phyloP scores from a whole-genome alignment of 2,888 invertebrate species.

The Heteromyza rotundicornis region DNA sequence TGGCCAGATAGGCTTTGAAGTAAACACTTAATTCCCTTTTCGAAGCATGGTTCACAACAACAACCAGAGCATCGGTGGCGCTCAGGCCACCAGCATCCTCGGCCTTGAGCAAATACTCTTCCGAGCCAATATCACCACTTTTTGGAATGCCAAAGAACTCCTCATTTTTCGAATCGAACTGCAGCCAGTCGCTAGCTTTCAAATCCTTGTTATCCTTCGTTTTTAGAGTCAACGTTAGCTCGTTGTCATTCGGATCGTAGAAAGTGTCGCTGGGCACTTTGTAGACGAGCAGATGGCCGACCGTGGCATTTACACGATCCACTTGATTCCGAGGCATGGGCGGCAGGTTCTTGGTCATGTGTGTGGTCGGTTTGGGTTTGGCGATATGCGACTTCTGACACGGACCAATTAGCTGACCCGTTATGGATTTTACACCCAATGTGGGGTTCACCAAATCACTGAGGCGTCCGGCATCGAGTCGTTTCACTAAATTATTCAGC shows the following conservation, averaged over 20 bases:
- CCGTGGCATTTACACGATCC: constrained; percentile 81
- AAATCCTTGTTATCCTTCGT: constrained; percentile 75
- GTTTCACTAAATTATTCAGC: constrained; percentile 69
- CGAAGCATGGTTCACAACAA: constrained; percentile 73
- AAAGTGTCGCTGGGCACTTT: constrained; percentile 89
- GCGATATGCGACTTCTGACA: constrained; percentile 68
- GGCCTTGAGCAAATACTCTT: constrained; percentile 80
- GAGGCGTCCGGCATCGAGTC: constrained; percentile 65
- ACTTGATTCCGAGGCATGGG: constrained; percentile 85
- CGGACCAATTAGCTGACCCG: constrained; percentile 71
- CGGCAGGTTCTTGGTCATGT: constrained; percentile 70
- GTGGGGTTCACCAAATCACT: constrained; percentile 71
- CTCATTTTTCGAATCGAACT: constrained; percentile 86
- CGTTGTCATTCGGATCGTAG: constrained; percentile 86
- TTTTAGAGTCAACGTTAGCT: constrained; percentile 75
- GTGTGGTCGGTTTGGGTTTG: constrained; percentile 65
- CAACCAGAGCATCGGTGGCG: constrained; percentile 80
- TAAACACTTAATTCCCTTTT: constrained; percentile 75
- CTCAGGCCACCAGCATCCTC: constrained; percentile 76
- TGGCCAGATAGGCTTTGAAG: constrained; percentile 80
- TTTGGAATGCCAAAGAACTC: constrained; percentile 88
- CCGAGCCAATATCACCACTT: constrained; percentile 73
- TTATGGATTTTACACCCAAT: constrained; percentile 70
- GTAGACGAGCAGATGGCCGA: constrained; percentile 80
- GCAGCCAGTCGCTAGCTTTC: constrained; percentile 79